Percentiles rank a stretch among this genome's conserved stretches.
These are phyloP conservation scores for Torymus tubicola DNA, from an alignment of 2,888 invertebrate genomes.

Conservation along the genomic window DNA sequence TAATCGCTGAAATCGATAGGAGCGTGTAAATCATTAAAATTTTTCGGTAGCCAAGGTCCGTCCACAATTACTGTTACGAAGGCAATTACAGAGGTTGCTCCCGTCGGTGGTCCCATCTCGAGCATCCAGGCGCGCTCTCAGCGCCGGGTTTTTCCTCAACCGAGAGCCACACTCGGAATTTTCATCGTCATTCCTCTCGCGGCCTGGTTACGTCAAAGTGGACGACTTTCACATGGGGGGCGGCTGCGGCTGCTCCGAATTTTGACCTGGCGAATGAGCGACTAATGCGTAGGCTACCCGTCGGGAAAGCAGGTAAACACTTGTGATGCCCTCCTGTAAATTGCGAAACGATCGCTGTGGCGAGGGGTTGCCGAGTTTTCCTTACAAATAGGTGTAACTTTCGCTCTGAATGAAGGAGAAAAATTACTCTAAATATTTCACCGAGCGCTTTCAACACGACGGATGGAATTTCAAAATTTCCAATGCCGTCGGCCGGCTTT, in stretches of 20 bases:
- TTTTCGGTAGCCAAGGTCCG: slow-evolving; percentile 24
- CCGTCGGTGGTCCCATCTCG: not conserved
- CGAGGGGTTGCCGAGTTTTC: slow-evolving; percentile 20
- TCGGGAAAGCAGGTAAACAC: slow-evolving; percentile 53
- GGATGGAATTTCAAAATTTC: slow-evolving; percentile 57
- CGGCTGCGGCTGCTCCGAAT: slow-evolving; percentile 61
- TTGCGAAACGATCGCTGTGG: slow-evolving; percentile 48
- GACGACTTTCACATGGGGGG: slow-evolving; percentile 44
- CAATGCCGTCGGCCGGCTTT: slow-evolving; percentile 45
- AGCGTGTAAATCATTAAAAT: slow-evolving; percentile 31
- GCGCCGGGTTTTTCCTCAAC: not conserved
- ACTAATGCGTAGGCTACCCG: slow-evolving; percentile 61
- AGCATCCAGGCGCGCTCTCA: not conserved
- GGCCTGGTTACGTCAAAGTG: slow-evolving; percentile 44
- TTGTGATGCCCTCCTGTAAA: slow-evolving; percentile 1
- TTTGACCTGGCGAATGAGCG: slow-evolving; percentile 62
- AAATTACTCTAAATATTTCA: slow-evolving; percentile 71
- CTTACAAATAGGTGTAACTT: slow-evolving; percentile 63
- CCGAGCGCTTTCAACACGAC: slow-evolving; percentile 7
- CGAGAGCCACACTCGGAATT: slow-evolving; percentile 14
- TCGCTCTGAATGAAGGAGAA: slow-evolving; percentile 67
- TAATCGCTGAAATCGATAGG: slow-evolving; percentile 21
- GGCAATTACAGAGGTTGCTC: slow-evolving; percentile 19
- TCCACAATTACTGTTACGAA: slow-evolving; percentile 9
- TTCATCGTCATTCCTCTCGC: slow-evolving; percentile 33